These are phyloP conservation scores for Lepidotrigona ventralis DNA, from an alignment of 1,140 invertebrate species.

Conservation along the genomic window DNA sequence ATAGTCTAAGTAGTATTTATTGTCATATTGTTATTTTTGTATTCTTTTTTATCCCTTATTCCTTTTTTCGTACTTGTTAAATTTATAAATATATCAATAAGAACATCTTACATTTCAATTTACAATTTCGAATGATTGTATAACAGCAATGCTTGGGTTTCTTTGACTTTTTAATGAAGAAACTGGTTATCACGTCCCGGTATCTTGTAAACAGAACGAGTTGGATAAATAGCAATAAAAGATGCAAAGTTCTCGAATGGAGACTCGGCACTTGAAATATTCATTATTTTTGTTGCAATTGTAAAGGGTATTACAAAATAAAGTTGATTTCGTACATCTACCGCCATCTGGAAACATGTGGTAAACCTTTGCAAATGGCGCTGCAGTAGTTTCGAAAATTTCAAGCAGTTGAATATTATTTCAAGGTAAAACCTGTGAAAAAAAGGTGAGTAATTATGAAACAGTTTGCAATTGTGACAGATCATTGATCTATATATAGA, in stretches of 20 bases:
- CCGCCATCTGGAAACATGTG: slow-evolving; percentile 8
- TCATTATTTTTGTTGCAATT: not conserved
- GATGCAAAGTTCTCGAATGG: not conserved
- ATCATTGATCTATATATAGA: not conserved
- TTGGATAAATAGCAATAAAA: slow-evolving; percentile 2
- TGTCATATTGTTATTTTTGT: too few species aligned
- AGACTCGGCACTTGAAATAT: not conserved
- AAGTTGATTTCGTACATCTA: not conserved
- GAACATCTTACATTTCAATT: not conserved
- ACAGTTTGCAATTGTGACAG: not conserved
- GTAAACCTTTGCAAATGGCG: not conserved
- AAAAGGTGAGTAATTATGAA: not conserved
- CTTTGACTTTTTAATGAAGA: not conserved
- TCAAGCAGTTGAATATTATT: not conserved
- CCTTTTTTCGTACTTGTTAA: too few species aligned
- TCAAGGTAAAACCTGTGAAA: not conserved
- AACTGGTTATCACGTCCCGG: not conserved
- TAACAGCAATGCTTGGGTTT: not conserved
- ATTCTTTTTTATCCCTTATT: too few species aligned
- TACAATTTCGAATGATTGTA: not conserved
- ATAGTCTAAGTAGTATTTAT: not conserved
- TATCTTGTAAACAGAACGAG: not conserved
- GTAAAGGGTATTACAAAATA: not conserved
- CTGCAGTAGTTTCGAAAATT: not conserved
- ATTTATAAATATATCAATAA: not conserved